phyloP scores from a whole-genome alignment of 2,888 invertebrate species.

The Microlaimidae sp. region DNA sequence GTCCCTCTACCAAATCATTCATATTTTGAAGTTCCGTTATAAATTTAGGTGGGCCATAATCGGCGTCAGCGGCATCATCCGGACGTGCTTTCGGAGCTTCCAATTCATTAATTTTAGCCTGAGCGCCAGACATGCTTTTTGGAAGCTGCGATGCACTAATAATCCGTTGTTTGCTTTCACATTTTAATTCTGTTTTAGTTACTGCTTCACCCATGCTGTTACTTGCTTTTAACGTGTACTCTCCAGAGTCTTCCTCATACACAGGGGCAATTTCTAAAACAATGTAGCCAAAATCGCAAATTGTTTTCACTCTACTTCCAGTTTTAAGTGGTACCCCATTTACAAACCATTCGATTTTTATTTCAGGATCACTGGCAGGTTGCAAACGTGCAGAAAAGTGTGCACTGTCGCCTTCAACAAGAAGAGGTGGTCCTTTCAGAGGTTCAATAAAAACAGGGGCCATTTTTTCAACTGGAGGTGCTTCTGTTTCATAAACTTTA shows the following conservation, averaged over 20 bases:
- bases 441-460: slow-evolving; percentile 33
- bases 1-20: slow-evolving; percentile 72
- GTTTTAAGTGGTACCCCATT: slow-evolving; percentile 77
- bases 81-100: slow-evolving; percentile 47
- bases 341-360: slow-evolving; percentile 57
- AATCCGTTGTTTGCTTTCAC: slow-evolving; percentile 62
- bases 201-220: slow-evolving; percentile 49
- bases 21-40: slow-evolving; percentile 67
- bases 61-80: slow-evolving; percentile 48
- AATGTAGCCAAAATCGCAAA: slow-evolving; percentile 91
- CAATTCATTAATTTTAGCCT: slow-evolving; percentile 54
- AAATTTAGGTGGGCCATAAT: slow-evolving; percentile 58
- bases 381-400: slow-evolving; percentile 26
- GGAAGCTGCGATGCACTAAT: slow-evolving; percentile 77
- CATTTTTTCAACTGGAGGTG: slow-evolving; percentile 15
- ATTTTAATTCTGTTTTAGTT: slow-evolving; percentile 68
- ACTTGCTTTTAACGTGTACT: slow-evolving; percentile 11
- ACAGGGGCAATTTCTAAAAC: slow-evolving; percentile 86
- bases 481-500: slow-evolving; percentile 18
- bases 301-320: slow-evolving; percentile 80
- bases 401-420: slow-evolving; percentile 29
- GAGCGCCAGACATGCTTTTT: slow-evolving; percentile 72
- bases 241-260: slow-evolving; percentile 59
- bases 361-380: slow-evolving; percentile 16
- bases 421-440: slow-evolving; percentile 25